Base-by-base conservation (phyloP, 2,888 invertebrate genomes). In the Drosophila kanekoi region DNA sequence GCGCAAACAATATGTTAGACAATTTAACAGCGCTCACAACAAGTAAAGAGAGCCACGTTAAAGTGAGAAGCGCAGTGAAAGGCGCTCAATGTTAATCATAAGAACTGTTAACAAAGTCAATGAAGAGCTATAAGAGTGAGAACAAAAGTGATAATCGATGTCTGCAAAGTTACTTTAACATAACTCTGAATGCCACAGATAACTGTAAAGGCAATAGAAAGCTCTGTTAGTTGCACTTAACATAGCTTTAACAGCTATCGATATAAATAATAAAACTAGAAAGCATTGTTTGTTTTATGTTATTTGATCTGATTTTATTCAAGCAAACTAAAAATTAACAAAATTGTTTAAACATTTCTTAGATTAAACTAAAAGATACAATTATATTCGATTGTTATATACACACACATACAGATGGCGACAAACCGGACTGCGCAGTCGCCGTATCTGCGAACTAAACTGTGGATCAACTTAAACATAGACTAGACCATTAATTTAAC, bases 401-500 rank as follows among this genome's bases (percentile, higher is more conserved):
- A 48, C 71, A 73, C 69, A 49, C 52, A 72, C 58, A 49, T 48
- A 72, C 58, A 54, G 62, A 56, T 73, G 48, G 18, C 23, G 48
- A 51, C 45, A 61, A 43, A 44, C 43, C 32, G 41, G 58, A 76
- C 57, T 70, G 70, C 33, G 6, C 23, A 33, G 23, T 35, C 40
- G 16, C 8, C 47, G 4, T 18, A 53, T 53, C 45, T 43, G 54
- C 23, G 38, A 28, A 6, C n/a, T 67, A 51, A 61, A 45, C 43
- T 56, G 47, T 23, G 48, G 11, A 53, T 44, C 60, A 77, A 59
- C 81, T 84, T 89, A 89, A 66, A 57, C 62, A 16, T 85, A 85
- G 84, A 89, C 84, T 85, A 85, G 84, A 85, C 76, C 68, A 85
- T 85, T 89, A 89, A 84, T 71, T 84, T 77, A 81, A 77, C 87